Conservation (phyloP, 2,888 invertebrate species). For the Clostera curtula region DNA sequence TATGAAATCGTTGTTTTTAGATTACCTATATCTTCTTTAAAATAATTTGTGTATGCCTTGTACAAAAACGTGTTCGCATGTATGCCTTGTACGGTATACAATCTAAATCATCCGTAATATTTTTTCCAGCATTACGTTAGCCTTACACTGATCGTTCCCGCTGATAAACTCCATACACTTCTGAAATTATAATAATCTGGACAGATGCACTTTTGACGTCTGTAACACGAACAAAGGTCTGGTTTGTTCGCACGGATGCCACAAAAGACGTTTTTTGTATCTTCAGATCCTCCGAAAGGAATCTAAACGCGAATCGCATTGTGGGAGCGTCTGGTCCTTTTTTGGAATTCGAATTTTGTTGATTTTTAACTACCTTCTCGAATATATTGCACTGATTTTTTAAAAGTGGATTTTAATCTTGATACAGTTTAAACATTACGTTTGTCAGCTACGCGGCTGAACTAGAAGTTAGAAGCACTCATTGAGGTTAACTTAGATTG, state of each 20-base stretch:
- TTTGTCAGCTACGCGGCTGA: no score
- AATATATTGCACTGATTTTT: neutral
- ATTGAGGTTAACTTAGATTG: no score
- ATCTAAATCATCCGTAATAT: no score
- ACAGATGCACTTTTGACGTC: constrained; percentile 59
- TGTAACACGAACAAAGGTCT: constrained; percentile 45
- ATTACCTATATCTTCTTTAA: no score
- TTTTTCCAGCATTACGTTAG: no score
- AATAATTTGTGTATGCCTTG: no score
- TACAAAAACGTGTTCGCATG: no score
- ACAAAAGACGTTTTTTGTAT: constrained; percentile 55
- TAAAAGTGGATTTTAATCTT: no score
- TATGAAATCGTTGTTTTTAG: no score
- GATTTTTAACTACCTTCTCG: constrained; percentile 16
- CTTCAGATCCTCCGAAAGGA: constrained; percentile 41
- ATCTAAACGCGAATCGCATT: constrained; percentile 59
- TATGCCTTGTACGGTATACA: no score
- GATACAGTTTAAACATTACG: no score
- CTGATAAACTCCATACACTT: constrained; percentile 29
- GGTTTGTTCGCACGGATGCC: constrained; percentile 63
- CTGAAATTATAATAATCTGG: constrained; percentile 45
- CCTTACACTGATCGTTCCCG: constrained; percentile 10
- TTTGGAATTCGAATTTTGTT: constrained; percentile 23
- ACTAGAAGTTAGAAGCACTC: no score
- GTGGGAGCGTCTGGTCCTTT: constrained; percentile 43